Conservation (phyloP, 1,140 invertebrate species). For the Dinoponera quadriceps region DNA sequence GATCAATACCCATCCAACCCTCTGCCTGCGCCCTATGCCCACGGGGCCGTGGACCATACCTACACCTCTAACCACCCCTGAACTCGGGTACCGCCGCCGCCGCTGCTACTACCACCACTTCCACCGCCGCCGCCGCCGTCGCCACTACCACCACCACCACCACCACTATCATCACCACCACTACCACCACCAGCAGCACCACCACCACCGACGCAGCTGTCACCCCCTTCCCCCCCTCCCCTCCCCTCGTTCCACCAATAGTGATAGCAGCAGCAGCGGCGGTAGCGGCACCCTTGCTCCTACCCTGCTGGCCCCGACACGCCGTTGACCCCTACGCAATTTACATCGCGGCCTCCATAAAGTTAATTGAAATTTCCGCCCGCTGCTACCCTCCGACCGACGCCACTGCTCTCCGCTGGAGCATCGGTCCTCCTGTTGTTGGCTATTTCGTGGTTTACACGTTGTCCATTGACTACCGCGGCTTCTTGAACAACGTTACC, state of each 20-base stretch:
- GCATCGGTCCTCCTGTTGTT: slow-evolving; percentile 47
- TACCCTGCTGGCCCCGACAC: slow-evolving; percentile 70
- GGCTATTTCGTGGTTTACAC: slow-evolving; percentile 59
- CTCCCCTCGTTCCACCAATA: slow-evolving; percentile 40
- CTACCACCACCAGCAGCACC: neutral
- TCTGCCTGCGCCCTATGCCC: slow-evolving; percentile 72
- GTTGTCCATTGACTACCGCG: slow-evolving; percentile 51
- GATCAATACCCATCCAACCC: slow-evolving; percentile 80
- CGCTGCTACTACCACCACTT: neutral
- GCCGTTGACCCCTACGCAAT: slow-evolving; percentile 77
- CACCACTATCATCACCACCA: neutral
- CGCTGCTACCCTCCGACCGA: slow-evolving; percentile 62
- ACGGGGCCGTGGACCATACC: slow-evolving; percentile 72
- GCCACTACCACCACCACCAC: slow-evolving; percentile 21
- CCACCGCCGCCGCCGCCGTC: slow-evolving; percentile 22
- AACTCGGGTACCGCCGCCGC: slow-evolving; percentile 56
- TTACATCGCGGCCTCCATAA: slow-evolving; percentile 78
- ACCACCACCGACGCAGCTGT: slow-evolving; percentile 59
- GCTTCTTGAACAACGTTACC: slow-evolving; percentile 44
- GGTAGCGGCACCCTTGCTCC: slow-evolving; percentile 64
- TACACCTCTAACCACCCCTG: slow-evolving; percentile 72
- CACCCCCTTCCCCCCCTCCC: slow-evolving; percentile 22
- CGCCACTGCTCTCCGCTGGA: slow-evolving; percentile 55
- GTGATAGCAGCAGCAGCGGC: slow-evolving; percentile 52
- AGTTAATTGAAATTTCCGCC: slow-evolving; percentile 79